These are phyloP conservation scores for Pachliopta kotzebuea DNA, from an alignment of 2,888 invertebrate genomes.

Conservation along the genomic window DNA sequence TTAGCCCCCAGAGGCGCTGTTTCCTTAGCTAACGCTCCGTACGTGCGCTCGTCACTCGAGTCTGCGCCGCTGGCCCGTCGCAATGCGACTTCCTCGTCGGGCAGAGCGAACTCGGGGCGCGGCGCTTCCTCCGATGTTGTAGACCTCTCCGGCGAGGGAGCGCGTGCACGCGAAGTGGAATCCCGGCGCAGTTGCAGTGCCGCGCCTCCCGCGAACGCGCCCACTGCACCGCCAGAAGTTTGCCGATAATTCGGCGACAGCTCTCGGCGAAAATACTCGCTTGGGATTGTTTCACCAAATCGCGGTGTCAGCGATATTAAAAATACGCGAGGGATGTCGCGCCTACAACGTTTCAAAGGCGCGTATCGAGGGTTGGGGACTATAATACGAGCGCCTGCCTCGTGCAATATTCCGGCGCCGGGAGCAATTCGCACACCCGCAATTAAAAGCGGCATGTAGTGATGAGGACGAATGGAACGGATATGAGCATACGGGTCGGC, in stretches of 20 bases:
- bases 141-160: slow-evolving; percentile 33
- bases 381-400: slow-evolving; percentile 28
- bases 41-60: slow-evolving; percentile 39
- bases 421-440: slow-evolving; percentile 31
- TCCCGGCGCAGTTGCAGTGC: slow-evolving; percentile 36
- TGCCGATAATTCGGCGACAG: slow-evolving; percentile 40
- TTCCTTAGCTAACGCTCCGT: slow-evolving; percentile 40
- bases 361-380: slow-evolving; percentile 34
- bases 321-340: slow-evolving; percentile 37
- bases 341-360: slow-evolving; percentile 34
- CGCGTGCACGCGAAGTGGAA: slow-evolving; percentile 33
- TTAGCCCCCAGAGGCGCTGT: slow-evolving; percentile 38
- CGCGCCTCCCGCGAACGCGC: slow-evolving; percentile 38
- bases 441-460: slow-evolving; percentile 28
- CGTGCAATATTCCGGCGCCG: slow-evolving; percentile 32
- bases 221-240: slow-evolving; percentile 35
- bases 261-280: slow-evolving; percentile 37
- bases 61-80: slow-evolving; percentile 37
- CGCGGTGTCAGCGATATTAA: slow-evolving; percentile 28
- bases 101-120: slow-evolving; percentile 44
- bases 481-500: slow-evolving; percentile 39
- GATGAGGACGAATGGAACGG: slow-evolving; percentile 31
- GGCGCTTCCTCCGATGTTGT: slow-evolving; percentile 33
- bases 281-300: slow-evolving; percentile 32
- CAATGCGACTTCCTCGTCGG: slow-evolving; percentile 34